These are phyloP conservation scores for Bombus haemorrhoidalis DNA, from an alignment of 1,140 invertebrate genomes.

Conservation along the genomic window DNA sequence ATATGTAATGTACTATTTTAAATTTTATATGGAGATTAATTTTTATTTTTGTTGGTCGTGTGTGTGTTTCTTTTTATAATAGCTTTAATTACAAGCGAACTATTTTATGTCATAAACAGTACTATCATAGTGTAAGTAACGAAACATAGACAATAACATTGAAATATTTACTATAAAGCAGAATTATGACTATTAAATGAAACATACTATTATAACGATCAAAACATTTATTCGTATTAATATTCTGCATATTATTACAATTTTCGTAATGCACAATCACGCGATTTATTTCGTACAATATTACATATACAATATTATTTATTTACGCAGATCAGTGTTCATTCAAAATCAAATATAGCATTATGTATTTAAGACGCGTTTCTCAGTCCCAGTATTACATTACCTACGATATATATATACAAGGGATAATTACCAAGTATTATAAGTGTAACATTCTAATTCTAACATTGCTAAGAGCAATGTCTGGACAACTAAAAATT, in stretches of 20 bases:
- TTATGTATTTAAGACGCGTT: slow-evolving; percentile 40
- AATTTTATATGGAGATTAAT: not conserved
- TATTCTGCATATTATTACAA: slow-evolving; percentile 70
- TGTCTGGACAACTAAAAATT: slow-evolving; percentile 48
- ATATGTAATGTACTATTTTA: not conserved
- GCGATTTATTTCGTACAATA: slow-evolving; percentile 67
- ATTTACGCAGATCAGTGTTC: slow-evolving; percentile 48
- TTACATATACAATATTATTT: slow-evolving; percentile 59
- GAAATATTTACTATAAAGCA: not conserved
- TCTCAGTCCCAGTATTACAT: slow-evolving; percentile 58
- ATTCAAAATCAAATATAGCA: slow-evolving; percentile 42
- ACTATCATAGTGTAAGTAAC: not conserved
- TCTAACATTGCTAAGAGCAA: slow-evolving; percentile 21
- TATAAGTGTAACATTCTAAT: slow-evolving; percentile 30
- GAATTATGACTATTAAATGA: slow-evolving; percentile 1
- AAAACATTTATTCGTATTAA: slow-evolving; percentile 74
- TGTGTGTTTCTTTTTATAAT: not conserved
- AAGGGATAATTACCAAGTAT: slow-evolving; percentile 42
- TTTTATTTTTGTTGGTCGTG: not conserved
- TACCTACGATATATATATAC: slow-evolving; percentile 57
- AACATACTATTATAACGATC: slow-evolving; percentile 60
- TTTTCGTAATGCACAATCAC: slow-evolving; percentile 60
- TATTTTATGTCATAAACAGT: not conserved
- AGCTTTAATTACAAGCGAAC: not conserved
- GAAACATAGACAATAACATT: not conserved